Evolutionary conservation across 2,797 vertebrate genomes (phyloP).

Genomic region (Phalanger gymnotis): DNA sequence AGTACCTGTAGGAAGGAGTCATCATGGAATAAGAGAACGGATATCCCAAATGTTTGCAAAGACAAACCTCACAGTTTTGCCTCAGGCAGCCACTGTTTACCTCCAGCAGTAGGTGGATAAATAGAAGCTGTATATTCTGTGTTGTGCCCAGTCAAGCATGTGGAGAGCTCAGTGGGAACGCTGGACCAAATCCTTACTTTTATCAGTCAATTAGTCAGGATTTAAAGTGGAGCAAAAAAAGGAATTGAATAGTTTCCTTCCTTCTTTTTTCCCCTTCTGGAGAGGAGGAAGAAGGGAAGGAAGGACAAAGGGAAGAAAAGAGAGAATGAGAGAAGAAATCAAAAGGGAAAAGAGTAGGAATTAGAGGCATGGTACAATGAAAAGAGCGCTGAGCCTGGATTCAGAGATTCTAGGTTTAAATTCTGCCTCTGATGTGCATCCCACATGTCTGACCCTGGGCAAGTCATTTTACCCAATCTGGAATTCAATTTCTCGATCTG

Average conservation of each 20-base stretch:
- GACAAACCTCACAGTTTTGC: neutral
- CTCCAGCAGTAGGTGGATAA: neutral
- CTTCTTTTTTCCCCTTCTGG: neutral
- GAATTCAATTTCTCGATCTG: neutral
- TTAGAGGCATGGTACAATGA: neutral
- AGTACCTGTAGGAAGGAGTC: neutral
- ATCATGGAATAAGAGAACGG: neutral
- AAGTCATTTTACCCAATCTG: neutral
- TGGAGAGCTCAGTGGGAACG: neutral
- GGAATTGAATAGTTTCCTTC: neutral
- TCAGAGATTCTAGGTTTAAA: neutral
- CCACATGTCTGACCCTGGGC: neutral
- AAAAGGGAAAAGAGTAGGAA: neutral
- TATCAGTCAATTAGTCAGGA: neutral
- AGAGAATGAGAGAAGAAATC: neutral
- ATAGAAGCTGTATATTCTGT: neutral
- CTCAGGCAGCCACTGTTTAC: neutral
- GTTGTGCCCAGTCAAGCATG: neutral
- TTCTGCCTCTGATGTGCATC: neutral
- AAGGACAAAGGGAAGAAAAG: neutral
- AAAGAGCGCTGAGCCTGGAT: neutral
- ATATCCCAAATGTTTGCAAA: neutral
- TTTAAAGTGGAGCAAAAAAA: slow-evolving; percentile 8
- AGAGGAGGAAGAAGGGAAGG: neutral
- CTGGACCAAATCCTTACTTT: neutral